Percentiles rank a stretch among this genome's conserved stretches.
Conservation (phyloP, 37 sponge, comb jelly and placozoan genomes). For the Geodia barretti region DNA sequence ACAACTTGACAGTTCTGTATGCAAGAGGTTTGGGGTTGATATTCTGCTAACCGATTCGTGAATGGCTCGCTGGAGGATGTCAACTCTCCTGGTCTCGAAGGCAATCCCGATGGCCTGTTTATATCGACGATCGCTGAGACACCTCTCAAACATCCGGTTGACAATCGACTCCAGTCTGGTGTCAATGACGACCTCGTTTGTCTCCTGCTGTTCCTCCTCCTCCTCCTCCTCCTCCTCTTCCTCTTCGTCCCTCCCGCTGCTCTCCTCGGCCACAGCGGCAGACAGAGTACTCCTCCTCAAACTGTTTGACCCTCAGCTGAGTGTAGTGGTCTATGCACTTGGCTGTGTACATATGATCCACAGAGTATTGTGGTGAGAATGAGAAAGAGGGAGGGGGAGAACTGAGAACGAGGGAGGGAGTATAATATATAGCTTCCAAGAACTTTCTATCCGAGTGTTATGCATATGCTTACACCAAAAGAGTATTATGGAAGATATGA, state of each 20-base stretch:
- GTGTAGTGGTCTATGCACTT: conserved; percentile 91
- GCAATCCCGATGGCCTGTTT: conserved; percentile 97
- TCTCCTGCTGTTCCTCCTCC: not conserved
- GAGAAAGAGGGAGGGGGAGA: not conserved
- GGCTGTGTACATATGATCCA: conserved; percentile 50
- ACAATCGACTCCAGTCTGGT: conserved; percentile 83
- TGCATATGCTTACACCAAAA: no score
- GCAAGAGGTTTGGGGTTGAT: not conserved
- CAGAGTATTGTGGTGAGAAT: no score
- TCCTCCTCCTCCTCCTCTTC: conserved; percentile 38
- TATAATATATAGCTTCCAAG: no score
- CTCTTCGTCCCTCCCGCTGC: conserved; percentile 60
- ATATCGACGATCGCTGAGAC: conserved; percentile 83
- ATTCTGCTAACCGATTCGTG: conserved; percentile 61
- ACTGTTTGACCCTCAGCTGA: conserved; percentile 61
- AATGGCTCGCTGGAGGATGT: conserved; percentile 84
- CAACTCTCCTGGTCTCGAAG: conserved; percentile 89
- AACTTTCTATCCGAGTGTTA: no score
- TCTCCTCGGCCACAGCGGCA: no score
- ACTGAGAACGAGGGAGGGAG: not conserved
- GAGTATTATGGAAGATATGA: no score
- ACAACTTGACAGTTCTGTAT: no score
- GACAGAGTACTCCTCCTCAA: conserved; percentile 36
- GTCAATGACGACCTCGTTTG: conserved; percentile 66
- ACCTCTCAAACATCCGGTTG: conserved; percentile 89